Evolutionary conservation across 2,888 invertebrate genomes (phyloP).

Genomic region (Leptura quadrifasciata): DNA sequence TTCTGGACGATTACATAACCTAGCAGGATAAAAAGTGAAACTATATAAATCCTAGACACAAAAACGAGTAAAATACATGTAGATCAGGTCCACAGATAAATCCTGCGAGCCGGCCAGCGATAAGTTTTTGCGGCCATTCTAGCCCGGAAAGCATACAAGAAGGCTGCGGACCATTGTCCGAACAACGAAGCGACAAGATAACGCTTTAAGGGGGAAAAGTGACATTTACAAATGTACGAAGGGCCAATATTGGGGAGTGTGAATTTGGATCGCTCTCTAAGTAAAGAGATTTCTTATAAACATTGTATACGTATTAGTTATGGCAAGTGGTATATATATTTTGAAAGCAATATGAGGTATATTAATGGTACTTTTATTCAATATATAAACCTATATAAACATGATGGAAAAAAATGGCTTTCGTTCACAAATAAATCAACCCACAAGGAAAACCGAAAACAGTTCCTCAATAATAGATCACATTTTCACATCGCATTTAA

Average conservation of each 20-base stretch:
- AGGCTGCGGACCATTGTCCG: constrained; percentile 62
- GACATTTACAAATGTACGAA: constrained; percentile 62
- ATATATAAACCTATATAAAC: too few species aligned
- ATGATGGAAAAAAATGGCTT: too few species aligned
- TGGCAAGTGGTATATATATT: constrained; percentile 14
- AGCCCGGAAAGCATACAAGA: constrained; percentile 55
- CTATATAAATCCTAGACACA: neutral
- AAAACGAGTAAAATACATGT: constrained; percentile 25
- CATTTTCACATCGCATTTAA: too few species aligned
- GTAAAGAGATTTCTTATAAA: constrained; percentile 13
- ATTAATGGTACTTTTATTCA: neutral
- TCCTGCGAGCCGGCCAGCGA: constrained; percentile 49
- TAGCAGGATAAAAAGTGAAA: neutral
- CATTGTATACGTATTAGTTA: constrained; percentile 1
- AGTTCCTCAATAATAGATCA: too few species aligned
- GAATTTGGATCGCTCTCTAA: constrained; percentile 24
- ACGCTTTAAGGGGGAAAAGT: constrained; percentile 53
- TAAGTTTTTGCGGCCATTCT: constrained; percentile 62
- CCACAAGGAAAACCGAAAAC: too few species aligned
- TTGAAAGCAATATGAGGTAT: neutral
- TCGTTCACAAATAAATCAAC: too few species aligned
- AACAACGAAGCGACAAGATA: constrained; percentile 57
- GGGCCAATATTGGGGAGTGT: constrained; percentile 47
- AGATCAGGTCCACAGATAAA: constrained; percentile 34
- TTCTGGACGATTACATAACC: neutral